phyloP scores from a whole-genome alignment of 2,888 invertebrate species.

The Anagyrus pseudococci region DNA sequence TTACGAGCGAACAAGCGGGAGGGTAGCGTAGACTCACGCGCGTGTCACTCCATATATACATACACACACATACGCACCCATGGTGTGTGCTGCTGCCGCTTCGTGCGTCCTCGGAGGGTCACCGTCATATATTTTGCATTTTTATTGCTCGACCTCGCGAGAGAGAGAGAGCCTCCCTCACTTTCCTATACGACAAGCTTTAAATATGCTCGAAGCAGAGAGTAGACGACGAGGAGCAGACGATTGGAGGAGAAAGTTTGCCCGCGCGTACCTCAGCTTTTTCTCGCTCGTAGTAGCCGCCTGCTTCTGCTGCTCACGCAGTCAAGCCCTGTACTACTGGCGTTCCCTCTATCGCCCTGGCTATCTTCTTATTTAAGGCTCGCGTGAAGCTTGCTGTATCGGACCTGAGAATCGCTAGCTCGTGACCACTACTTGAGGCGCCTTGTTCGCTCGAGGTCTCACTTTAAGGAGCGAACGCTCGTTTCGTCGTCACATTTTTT shows the following conservation, averaged over 20 bases:
- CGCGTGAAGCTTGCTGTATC: slow-evolving; percentile 22
- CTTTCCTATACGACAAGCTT: slow-evolving; percentile 17
- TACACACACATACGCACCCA: slow-evolving; percentile 21
- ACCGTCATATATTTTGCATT: slow-evolving; percentile 54
- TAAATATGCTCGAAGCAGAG: slow-evolving; percentile 1
- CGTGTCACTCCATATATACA: neutral
- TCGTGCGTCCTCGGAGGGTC: no score
- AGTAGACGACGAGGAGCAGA: neutral
- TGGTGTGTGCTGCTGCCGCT: no score
- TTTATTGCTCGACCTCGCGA: slow-evolving; percentile 50
- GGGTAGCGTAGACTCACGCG: neutral
- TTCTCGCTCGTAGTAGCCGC: slow-evolving; percentile 4
- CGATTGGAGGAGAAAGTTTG: neutral
- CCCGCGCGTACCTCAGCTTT: slow-evolving; percentile 3
- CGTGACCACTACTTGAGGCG: no score
- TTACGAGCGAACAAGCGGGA: neutral
- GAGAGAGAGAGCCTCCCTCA: no score
- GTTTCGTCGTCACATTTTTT: neutral
- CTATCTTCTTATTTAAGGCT: slow-evolving; percentile 33
- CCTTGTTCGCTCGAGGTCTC: no score
- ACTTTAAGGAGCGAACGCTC: neutral
- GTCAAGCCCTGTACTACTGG: no score
- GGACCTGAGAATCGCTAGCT: neutral
- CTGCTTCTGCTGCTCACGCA: no score
- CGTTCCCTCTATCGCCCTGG: slow-evolving; percentile 28